Evolutionary conservation across 1,140 invertebrate genomes (phyloP), one percentile per base, ranked within the genome.

Genomic region (Drosophila rhopaloa): DNA sequence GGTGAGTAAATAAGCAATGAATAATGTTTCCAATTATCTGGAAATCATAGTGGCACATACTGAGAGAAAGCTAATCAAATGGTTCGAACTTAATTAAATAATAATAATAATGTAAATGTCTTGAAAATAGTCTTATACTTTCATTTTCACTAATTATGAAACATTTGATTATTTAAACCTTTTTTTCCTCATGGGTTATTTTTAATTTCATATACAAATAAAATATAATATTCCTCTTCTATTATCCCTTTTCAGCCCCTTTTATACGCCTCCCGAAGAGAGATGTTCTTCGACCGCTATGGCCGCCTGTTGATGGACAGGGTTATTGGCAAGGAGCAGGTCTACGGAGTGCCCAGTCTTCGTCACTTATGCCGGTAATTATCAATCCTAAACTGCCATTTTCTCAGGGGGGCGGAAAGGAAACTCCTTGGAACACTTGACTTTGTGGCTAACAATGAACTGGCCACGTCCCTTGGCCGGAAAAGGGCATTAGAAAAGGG

Each of bases 271-370:
- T 93, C 93, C 47, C 92, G 94, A 62, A 94, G 93, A 11, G 93
- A 94, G 65, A 91, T 94, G 14, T 92, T 94, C 11, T 92, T 94
- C 55, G 94, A 95, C 70, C 95, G 94, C 76, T 96, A 96, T 90
- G 93, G 93, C 0, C 93, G 94, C 58, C 93, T 96, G 47, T 85
- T 95, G 19, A 92, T 94, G 58, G 94, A 94, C 72, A 94, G 95
- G 84, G 90, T 96, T 11, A 92, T 96, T 71, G 76, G 58, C 19
- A 82, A 76, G 50, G 88, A 92, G 29, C 90, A 91, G 76, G 90
- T 92, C 29, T 92, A 85, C 60, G 92, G 91, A 14, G 91, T 93
- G 40, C 86, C 91, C 29, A 81, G 93, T 60, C 80, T 95, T 41
- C 95, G 95, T 72, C 95, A 95, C 91, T 86, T 95, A 6, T 94